Percentiles rank a stretch among this genome's conserved stretches.
These are phyloP conservation scores for Phthorimaea operculella DNA, from an alignment of 1,140 invertebrate genomes.

Conservation along the genomic window DNA sequence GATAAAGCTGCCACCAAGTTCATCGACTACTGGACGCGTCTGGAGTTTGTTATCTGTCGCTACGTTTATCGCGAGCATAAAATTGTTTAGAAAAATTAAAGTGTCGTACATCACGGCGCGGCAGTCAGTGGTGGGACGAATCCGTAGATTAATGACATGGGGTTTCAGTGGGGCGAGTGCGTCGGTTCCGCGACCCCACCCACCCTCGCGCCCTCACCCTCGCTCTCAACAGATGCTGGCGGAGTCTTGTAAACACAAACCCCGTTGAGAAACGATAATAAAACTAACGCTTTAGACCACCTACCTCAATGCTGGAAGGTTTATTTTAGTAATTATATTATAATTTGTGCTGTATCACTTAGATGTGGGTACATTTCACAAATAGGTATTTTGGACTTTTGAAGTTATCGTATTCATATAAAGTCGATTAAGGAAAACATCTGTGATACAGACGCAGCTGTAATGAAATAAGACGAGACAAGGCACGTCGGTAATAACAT, in stretches of 20 bases:
- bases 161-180: constrained; percentile 7
- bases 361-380: no score
- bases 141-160: constrained; percentile 9
- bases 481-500: not conserved
- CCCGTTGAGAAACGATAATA: constrained; percentile 23
- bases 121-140: not conserved
- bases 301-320: no score
- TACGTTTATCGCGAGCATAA: not conserved
- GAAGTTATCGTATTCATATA: no score
- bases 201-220: constrained; percentile 9
- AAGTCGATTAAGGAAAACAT: no score
- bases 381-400: no score
- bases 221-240: constrained; percentile 32
- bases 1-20: not conserved
- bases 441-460: no score
- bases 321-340: no score
- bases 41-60: not conserved
- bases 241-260: constrained; percentile 32
- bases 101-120: not conserved
- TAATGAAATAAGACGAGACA: no score
- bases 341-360: no score
- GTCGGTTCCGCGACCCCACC: constrained; percentile 10
- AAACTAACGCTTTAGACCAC: constrained; percentile 9
- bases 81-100: not conserved
- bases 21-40: not conserved